A percentile compares a stretch with the other conserved stretches of the same genome.
phyloP scores from a whole-genome alignment of 2,888 invertebrate species.

The Hecatera dysodea region DNA sequence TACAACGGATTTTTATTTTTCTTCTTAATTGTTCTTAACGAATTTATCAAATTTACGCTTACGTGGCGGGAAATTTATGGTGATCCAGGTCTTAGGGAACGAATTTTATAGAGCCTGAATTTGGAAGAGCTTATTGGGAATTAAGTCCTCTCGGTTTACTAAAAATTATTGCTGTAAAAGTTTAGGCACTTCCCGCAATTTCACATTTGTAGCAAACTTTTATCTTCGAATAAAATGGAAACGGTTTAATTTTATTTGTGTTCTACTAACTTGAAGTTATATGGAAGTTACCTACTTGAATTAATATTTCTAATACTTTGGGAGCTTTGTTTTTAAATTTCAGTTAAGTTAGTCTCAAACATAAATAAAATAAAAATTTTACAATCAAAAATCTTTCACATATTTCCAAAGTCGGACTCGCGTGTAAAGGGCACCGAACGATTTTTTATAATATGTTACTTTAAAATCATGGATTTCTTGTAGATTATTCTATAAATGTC shows the following conservation, averaged over 20 bases:
- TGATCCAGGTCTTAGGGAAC: conserved; percentile 54
- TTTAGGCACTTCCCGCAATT: conserved; percentile 46
- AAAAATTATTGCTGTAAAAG: conserved; percentile 48
- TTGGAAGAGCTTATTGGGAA: conserved; percentile 53
- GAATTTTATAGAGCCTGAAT: conserved; percentile 59
- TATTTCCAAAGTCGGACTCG: too few species aligned
- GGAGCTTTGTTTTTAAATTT: conserved; percentile 1
- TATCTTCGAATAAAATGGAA: conserved; percentile 42
- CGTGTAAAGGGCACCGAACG: too few species aligned
- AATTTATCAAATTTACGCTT: conserved; percentile 68
- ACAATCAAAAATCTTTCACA: background rate
- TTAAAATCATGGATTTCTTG: too few species aligned
- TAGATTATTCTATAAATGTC: too few species aligned
- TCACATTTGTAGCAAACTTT: conserved; percentile 39
- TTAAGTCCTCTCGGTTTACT: conserved; percentile 47
- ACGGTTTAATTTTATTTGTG: conserved; percentile 38
- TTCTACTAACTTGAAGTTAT: too few species aligned
- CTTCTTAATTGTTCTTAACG: conserved; percentile 67
- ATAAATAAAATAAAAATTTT: background rate
- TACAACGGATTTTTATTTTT: conserved; percentile 66
- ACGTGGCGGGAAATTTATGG: conserved; percentile 59
- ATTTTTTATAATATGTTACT: too few species aligned
- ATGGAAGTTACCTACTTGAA: too few species aligned
- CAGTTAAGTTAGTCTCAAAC: background rate
- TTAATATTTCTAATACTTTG: conserved; percentile 19